Evolutionary conservation across 2,797 vertebrate genomes (phyloP), one percentile per base, ranked within the genome.

Genomic region (Rhinichthys osculus): DNA sequence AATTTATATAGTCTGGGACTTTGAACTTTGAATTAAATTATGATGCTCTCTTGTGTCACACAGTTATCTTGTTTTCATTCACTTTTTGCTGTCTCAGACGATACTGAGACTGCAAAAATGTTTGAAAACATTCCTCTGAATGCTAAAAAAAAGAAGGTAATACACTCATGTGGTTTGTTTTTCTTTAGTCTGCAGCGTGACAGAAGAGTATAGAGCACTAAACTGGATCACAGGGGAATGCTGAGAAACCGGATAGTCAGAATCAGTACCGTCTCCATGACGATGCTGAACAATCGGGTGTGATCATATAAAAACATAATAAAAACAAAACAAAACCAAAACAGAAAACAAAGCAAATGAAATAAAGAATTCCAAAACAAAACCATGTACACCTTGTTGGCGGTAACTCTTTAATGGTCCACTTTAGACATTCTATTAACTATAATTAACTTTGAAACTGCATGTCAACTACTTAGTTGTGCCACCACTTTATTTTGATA

Each of bases 141-240:
- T 7, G 7, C 30, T 50, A 27, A 76, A 73, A 23, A 1, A 50
- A 14, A 50, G 4, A 23, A n/a, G 66, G 38, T 44, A 64, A 64
- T 78, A n/a, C 54, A 70, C 72, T 35, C 10, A 2, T 57, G 52
- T 9, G 11, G 23, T 84, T 71, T 71, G 83, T 85, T 84, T 70
- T 33, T 47, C 74, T 84, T 47, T n/a, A 62, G 44, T 52, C 72
- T 62, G 83, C 73, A 47, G 83, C 50, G 38, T 88, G 87, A 80
- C 64, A 59, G 62, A 17, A 78, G 40, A 59, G 44, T 50, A 19
- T 81, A 57, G n/a, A 47, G 38, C 66, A 78, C 50, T 16, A 8
- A 67, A 81, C 50, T n/a, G 17, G 13, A 59, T 47, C 17, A 64
- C 42, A 21, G 42, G 74, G 66, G 89, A 90, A 90, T 88, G 89